These are phyloP conservation scores for Eupsilia transversa DNA, from an alignment of 2,888 invertebrate genomes.

Conservation along the genomic window DNA sequence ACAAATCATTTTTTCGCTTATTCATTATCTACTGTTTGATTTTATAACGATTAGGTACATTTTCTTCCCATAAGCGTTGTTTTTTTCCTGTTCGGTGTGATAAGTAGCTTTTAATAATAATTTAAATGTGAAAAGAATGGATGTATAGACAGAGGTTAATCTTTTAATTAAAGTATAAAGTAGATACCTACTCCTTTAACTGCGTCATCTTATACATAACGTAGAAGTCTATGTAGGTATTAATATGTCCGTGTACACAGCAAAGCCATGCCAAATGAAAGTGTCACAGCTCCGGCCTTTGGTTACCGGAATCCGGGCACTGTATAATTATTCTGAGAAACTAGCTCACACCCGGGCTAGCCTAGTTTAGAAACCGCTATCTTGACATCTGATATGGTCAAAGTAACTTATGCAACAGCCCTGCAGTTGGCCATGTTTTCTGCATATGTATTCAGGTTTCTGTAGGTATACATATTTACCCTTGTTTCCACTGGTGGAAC, in stretches of 20 bases:
- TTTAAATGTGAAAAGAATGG: not conserved
- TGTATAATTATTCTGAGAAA: constrained; percentile 31
- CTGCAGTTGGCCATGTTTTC: not conserved
- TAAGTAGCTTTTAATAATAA: not conserved
- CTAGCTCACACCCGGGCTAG: constrained; percentile 8
- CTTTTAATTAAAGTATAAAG: not conserved
- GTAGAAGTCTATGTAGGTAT: not conserved
- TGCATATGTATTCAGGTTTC: not conserved
- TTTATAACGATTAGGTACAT: not conserved
- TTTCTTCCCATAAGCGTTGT: not conserved
- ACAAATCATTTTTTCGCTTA: no score
- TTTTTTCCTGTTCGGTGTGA: not conserved
- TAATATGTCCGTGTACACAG: not conserved
- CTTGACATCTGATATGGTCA: constrained; percentile 26
- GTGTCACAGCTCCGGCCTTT: constrained; percentile 2
- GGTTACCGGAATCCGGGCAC: not conserved
- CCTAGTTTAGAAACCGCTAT: constrained; percentile 25
- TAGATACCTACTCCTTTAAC: no score
- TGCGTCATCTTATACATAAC: not conserved
- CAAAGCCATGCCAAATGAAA: constrained; percentile 26
- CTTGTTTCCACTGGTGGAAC: no score
- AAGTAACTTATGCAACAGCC: not conserved
- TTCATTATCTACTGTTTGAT: no score
- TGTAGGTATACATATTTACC: not conserved
- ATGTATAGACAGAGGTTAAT: not conserved